Conservation (phyloP, 2,113 vertebrate genomes). For the Urocolius indicus region DNA sequence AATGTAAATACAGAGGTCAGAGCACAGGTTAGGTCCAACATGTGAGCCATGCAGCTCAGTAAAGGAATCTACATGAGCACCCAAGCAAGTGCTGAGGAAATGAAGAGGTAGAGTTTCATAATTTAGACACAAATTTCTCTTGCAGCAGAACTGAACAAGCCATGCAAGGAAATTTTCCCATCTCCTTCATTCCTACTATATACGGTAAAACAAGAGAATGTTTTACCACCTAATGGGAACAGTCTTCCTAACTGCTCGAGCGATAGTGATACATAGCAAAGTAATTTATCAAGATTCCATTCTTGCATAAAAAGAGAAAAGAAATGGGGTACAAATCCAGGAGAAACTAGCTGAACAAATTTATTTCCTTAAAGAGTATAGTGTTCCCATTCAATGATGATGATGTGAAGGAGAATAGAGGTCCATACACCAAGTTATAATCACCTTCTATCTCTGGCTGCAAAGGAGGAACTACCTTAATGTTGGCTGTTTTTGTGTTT, state of each 20-base stretch:
- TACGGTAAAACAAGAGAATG: background rate
- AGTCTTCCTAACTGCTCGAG: background rate
- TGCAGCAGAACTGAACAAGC: background rate
- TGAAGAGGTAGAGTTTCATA: background rate
- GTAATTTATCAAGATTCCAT: background rate
- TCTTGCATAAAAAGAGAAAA: background rate
- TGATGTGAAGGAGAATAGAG: background rate
- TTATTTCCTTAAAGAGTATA: background rate
- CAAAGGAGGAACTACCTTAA: background rate
- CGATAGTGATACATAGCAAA: background rate
- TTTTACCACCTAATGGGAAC: background rate
- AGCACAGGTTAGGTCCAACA: background rate
- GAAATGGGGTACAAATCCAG: background rate
- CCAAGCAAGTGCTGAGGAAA: background rate
- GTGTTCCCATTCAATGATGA: background rate
- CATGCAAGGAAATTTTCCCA: background rate
- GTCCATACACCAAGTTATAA: background rate
- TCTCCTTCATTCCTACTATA: background rate
- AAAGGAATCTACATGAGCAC: background rate
- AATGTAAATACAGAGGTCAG: background rate
- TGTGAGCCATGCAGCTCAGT: background rate
- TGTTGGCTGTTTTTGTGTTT: background rate
- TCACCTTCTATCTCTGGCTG: background rate
- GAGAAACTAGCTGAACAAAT: background rate
- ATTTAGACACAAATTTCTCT: background rate